Evolutionary conservation across 2,888 invertebrate species (phyloP).

Genomic region (Chalcosyrphus nemorum): DNA sequence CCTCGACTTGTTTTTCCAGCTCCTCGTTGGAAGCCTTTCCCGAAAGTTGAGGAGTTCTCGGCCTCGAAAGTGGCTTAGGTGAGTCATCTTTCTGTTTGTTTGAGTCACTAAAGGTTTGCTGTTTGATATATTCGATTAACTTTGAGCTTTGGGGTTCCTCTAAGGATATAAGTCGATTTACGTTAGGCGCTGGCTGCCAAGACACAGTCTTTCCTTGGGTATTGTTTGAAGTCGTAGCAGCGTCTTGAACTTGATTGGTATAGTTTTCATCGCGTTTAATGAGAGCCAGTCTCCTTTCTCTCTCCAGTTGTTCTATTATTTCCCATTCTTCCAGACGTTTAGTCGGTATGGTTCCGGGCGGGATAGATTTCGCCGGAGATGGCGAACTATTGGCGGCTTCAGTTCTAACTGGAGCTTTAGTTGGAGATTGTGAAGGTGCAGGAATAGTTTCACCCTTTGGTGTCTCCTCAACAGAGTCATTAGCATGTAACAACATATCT

Average conservation of each 20-base stretch:
- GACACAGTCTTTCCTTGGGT: background rate
- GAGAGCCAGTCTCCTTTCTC: slow-evolving; percentile 78
- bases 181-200: slow-evolving; percentile 3
- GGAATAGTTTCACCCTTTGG: background rate
- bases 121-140: slow-evolving; percentile 60
- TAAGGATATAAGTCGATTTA: slow-evolving; percentile 29
- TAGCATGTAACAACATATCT: background rate
- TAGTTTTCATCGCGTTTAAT: slow-evolving; percentile 79
- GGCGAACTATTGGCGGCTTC: background rate
- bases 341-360: slow-evolving; percentile 21
- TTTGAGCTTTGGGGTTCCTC: slow-evolving; percentile 56
- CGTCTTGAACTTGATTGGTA: slow-evolving; percentile 49
- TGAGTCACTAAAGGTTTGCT: slow-evolving; percentile 53
- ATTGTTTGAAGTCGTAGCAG: background rate
- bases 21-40: background rate
- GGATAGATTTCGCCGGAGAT: background rate
- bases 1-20: slow-evolving; percentile 40
- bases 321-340: slow-evolving; percentile 74
- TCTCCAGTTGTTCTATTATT: slow-evolving; percentile 79
- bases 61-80: slow-evolving; percentile 8
- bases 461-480: slow-evolving; percentile 32
- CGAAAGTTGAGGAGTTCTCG: slow-evolving; percentile 26
- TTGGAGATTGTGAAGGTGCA: background rate
- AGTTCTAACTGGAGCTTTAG: background rate
- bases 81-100: slow-evolving; percentile 22